Base-by-base conservation (phyloP, 2,113 vertebrate genomes). In the Cinclus mexicanus region DNA sequence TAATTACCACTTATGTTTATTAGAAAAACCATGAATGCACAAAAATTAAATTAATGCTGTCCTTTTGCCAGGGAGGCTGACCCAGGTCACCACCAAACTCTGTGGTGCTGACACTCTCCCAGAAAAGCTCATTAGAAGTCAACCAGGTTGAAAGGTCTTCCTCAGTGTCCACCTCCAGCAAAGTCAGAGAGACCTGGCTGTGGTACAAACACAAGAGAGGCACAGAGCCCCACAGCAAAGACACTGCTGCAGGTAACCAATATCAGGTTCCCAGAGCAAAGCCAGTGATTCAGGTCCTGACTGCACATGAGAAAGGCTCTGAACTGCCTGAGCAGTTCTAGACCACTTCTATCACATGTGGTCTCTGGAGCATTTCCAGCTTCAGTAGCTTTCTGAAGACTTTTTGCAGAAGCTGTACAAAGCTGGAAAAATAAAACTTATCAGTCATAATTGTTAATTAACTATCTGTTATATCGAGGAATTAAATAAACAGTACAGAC, bases 101-200 rank as follows among this genome's bases (percentile, higher is more conserved):
- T 0, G 0, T 16, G 33, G 33, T 46, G 55, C 12, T 15, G 12
- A 5, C 2, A 2, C 22, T 47, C 22, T 83, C 55, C 75, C 50
- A 31, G 37, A 86, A 74, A 37, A 20, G 11, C 39, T 81, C 57
- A 39, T 74, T 55, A 72, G 33, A 79, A 70, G 14, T 41, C 50
- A 67, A 72, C 77, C 3, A 80, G 41, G 12, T 72, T 22, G 35
- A 61, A 89, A 86, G 12, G 29, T 47, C 61, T 87, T 0, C 0
- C 50, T 60, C 49, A 53, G 28, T 35, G 59, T 39, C 50, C 63
- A 61, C n/a, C 42, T 65, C 63, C 68, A 94, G 37, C 59, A 47
- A 83, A 41, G 26, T 42, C 31, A 72, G 68, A 63, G 56, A 20
- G 33, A 82, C 21, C 35, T 56, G 74, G 19, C 29, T 82, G 39